A percentile compares a stretch with the other conserved stretches of the same genome.
Conservation (phyloP, 2,797 vertebrate genomes). For the Potorous gilbertii region DNA sequence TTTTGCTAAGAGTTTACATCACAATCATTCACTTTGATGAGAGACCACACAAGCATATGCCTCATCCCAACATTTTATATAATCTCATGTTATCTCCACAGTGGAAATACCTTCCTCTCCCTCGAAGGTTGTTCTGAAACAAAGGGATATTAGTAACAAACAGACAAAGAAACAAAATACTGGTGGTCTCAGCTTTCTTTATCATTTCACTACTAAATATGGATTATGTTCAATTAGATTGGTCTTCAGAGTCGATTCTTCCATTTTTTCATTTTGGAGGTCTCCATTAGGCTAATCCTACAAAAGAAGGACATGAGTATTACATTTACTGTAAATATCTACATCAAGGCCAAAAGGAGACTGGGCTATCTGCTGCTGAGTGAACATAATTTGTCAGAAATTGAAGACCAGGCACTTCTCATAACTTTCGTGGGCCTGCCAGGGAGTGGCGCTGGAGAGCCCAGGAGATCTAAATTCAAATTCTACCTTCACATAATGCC, state of each 20-base stretch:
- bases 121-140: neutral
- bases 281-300: constrained; percentile 82
- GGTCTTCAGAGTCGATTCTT: constrained; percentile 41
- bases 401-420: neutral
- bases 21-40: constrained; percentile 42
- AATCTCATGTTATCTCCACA: neutral
- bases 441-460: neutral
- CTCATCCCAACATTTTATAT: constrained; percentile 4
- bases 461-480: neutral
- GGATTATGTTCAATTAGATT: constrained; percentile 47
- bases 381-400: neutral
- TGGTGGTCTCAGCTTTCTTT: constrained; percentile 36
- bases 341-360: neutral
- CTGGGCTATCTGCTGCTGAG: neutral
- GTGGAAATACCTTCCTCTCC: neutral
- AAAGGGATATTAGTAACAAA: constrained; percentile 4
- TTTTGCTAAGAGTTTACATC: constrained; percentile 23
- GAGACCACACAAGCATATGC: constrained; percentile 33
- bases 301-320: constrained; percentile 55
- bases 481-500: no score
- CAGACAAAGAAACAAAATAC: constrained; percentile 1
- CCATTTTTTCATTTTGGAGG: constrained; percentile 38
- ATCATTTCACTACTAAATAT: constrained; percentile 29
- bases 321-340: neutral
- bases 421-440: neutral